phyloP scores from a whole-genome alignment of 2,888 invertebrate species.

The Drosophila stalkeri region DNA sequence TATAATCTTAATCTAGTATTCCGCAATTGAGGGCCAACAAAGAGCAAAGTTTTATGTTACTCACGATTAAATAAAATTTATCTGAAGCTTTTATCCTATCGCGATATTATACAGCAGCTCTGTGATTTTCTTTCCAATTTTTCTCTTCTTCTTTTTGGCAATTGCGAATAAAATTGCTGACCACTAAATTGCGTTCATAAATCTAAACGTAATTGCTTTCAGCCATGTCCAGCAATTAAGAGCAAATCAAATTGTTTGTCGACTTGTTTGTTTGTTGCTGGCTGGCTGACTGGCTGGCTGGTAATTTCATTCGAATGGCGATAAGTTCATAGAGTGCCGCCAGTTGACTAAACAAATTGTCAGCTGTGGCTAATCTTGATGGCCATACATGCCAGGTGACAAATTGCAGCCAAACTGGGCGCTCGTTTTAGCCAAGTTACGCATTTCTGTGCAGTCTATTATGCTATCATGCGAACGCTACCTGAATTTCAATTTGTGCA shows the following conservation, averaged over 20 bases:
- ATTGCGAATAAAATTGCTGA: constrained; percentile 33
- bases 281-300: no score
- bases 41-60: constrained; percentile 5
- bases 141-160: constrained; percentile 4
- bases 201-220: constrained; percentile 55
- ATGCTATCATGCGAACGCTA: constrained; percentile 6
- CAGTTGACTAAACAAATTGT: constrained; percentile 44
- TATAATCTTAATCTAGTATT: constrained; percentile 1
- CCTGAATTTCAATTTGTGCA: constrained; percentile 31
- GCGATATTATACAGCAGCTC: constrained; percentile 1
- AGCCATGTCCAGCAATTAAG: constrained; percentile 62
- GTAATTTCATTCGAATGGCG: constrained; percentile 14
- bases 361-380: constrained; percentile 59
- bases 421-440: not conserved
- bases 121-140: not conserved
- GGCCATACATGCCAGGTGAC: constrained; percentile 36
- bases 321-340: constrained; percentile 32
- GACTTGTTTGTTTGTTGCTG: constrained; percentile 47
- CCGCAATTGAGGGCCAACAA: not conserved
- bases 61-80: constrained; percentile 17
- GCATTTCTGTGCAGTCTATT: not conserved
- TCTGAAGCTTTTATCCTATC: constrained; percentile 21
- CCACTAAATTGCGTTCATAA: constrained; percentile 63
- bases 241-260: constrained; percentile 58
- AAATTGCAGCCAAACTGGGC: constrained; percentile 33